Evolutionary conservation across 64 coral and sea anemone genomes (phyloP).

Genomic region (Actinia equina): DNA sequence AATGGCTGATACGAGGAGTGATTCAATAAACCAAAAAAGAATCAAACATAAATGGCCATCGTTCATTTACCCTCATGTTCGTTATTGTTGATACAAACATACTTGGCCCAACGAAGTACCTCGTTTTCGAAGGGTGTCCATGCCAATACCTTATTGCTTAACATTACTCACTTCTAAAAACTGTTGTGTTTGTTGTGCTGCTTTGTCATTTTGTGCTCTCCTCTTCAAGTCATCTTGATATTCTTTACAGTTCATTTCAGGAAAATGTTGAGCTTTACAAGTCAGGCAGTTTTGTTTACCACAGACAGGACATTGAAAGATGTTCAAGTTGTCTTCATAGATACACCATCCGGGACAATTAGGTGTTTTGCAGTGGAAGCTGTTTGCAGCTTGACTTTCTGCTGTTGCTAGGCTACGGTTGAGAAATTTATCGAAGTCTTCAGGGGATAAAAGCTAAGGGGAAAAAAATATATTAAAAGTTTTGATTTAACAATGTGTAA

Average conservation of each 20-base stretch:
- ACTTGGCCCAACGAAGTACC: no score
- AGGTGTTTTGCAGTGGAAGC: constrained; percentile 93
- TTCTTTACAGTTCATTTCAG: constrained; percentile 89
- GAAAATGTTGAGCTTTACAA: constrained; percentile 87
- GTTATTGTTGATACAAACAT: no score
- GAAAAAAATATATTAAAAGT: no score
- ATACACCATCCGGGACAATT: constrained; percentile 97
- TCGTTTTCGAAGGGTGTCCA: no score
- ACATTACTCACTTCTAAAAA: constrained; percentile 69
- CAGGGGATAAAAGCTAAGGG: constrained; percentile 53
- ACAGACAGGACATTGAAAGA: constrained; percentile 85
- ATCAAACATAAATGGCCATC: no score
- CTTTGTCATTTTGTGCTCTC: constrained; percentile 82
- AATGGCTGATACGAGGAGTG: no score
- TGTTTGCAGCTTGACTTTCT: constrained; percentile 90
- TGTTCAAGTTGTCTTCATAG: constrained; percentile 92
- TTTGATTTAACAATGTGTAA: no score
- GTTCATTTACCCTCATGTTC: no score
- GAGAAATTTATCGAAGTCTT: constrained; percentile 95
- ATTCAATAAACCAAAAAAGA: no score
- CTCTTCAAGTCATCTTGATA: constrained; percentile 92
- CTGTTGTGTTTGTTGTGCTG: constrained; percentile 76
- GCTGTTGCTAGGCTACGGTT: constrained; percentile 87
- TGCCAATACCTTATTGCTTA: no score
- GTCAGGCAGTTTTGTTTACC: constrained; percentile 89